A percentile compares a stretch with the other conserved stretches of the same genome.
These are phyloP conservation scores for Pantherophis guttatus DNA, from an alignment of 2,113 vertebrate genomes.

Conservation along the genomic window DNA sequence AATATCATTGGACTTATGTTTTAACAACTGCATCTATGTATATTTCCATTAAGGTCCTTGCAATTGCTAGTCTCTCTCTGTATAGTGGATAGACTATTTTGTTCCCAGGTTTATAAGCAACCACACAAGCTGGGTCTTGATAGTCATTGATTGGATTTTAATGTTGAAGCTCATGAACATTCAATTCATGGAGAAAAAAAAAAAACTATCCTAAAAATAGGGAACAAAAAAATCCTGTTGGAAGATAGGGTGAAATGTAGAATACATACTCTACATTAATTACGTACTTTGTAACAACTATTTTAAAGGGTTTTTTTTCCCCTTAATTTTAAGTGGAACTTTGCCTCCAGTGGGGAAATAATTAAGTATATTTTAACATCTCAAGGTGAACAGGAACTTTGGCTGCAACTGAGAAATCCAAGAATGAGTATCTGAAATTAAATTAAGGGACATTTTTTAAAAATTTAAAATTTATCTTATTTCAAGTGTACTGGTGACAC, in stretches of 20 bases:
- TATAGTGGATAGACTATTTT: background rate
- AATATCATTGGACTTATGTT: background rate
- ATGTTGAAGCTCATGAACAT: background rate
- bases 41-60: background rate
- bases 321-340: background rate
- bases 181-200: background rate
- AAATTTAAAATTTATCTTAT: background rate
- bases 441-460: background rate
- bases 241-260: background rate
- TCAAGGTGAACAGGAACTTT: background rate
- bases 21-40: background rate
- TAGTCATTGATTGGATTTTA: background rate
- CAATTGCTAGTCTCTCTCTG: background rate
- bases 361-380: background rate
- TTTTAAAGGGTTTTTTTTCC: background rate
- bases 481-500: background rate
- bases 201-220: background rate
- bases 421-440: background rate
- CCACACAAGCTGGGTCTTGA: background rate
- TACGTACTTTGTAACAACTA: background rate
- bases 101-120: background rate
- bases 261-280: background rate
- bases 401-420: background rate
- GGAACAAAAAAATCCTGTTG: background rate
- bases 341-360: background rate